Evolutionary conservation across 2,797 vertebrate genomes (phyloP).

Genomic region (Enteromius argenteus): DNA sequence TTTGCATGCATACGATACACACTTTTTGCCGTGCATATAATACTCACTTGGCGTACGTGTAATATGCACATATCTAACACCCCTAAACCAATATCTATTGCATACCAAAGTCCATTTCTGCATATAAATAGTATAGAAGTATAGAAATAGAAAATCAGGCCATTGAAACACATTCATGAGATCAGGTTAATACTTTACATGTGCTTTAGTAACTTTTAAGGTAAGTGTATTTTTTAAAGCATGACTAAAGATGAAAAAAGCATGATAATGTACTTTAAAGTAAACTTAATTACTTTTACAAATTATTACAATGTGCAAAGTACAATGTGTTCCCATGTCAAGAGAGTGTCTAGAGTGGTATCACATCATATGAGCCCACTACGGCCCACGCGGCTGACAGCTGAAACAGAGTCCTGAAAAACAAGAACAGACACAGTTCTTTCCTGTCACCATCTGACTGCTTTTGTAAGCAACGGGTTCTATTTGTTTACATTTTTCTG

Average conservation of each 20-base stretch:
- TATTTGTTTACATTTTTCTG: slow-evolving; percentile 6
- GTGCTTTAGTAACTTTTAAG: background rate
- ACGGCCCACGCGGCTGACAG: background rate
- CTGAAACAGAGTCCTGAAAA: background rate
- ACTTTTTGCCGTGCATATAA: too few relatives aligned
- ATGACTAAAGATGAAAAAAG: background rate
- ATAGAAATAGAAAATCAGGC: too few relatives aligned
- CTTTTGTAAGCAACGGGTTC: background rate
- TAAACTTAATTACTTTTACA: background rate
- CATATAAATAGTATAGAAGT: too few relatives aligned
- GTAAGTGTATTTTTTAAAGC: background rate
- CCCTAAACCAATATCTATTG: too few relatives aligned
- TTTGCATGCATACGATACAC: too few relatives aligned
- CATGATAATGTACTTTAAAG: background rate
- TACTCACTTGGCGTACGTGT: too few relatives aligned
- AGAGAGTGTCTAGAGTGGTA: background rate
- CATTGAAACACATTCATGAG: too few relatives aligned
- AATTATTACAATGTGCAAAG: background rate
- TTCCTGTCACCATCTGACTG: background rate
- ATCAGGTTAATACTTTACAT: background rate
- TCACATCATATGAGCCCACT: background rate
- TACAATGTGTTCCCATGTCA: too few relatives aligned
- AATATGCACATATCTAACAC: too few relatives aligned
- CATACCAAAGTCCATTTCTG: too few relatives aligned
- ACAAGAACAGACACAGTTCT: background rate